phyloP scores from a whole-genome alignment of 1,140 invertebrate species.

The Potamilus streckersoni region DNA sequence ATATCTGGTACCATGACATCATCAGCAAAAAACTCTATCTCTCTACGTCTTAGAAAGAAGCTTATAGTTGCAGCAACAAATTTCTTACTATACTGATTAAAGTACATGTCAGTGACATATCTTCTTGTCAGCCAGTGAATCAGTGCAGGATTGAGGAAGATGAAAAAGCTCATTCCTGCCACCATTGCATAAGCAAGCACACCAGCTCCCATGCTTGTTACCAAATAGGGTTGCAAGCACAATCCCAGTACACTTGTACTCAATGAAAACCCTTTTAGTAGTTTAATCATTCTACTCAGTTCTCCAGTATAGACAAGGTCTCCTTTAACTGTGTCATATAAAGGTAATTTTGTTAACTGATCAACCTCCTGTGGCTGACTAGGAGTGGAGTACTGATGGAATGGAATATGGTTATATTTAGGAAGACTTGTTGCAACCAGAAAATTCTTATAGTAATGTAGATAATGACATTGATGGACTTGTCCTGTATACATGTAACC shows the following conservation, averaged over 20 bases:
- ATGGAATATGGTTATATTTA: no score
- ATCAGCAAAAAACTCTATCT: constrained; percentile 61
- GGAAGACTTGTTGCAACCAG: no score
- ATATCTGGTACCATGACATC: constrained; percentile 84
- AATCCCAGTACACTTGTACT: constrained; percentile 79
- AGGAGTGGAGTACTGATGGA: no score
- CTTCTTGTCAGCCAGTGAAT: constrained; percentile 86
- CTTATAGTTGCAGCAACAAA: constrained; percentile 51
- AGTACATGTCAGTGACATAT: constrained; percentile 84
- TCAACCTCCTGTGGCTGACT: background rate
- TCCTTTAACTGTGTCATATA: constrained; percentile 42
- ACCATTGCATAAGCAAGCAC: constrained; percentile 73
- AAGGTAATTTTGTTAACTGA: constrained; percentile 15
- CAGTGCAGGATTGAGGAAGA: constrained; percentile 84
- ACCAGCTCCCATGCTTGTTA: constrained; percentile 64
- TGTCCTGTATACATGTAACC: no score
- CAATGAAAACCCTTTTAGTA: constrained; percentile 85
- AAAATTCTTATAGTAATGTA: no score
- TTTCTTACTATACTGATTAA: constrained; percentile 69
- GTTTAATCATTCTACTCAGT: constrained; percentile 76
- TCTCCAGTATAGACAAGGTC: constrained; percentile 75
- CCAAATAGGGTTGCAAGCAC: constrained; percentile 79
- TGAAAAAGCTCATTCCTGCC: constrained; percentile 80
- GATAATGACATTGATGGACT: no score
- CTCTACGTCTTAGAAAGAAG: constrained; percentile 46